Percentiles rank a stretch among this genome's conserved stretches.
Conservation (phyloP, 2,888 invertebrate genomes). For the Dolichopus griseipennis region DNA sequence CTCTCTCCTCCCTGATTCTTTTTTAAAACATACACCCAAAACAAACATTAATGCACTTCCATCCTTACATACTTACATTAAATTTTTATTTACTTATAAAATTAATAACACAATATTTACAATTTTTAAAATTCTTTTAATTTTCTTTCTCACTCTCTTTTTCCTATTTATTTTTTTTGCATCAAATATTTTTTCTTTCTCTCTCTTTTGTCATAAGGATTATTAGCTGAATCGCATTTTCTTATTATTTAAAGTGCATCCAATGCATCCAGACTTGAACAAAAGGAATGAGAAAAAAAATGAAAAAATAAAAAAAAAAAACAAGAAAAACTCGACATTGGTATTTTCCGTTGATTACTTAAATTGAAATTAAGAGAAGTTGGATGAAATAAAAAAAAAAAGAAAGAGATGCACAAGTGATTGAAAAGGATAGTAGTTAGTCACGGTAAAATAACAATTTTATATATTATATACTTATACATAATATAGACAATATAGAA, state of each 20-base stretch:
- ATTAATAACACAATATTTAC: background rate
- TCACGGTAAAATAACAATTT: background rate
- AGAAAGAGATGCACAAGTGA: background rate
- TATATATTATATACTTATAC: background rate
- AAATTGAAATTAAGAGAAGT: background rate
- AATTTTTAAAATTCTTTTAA: background rate
- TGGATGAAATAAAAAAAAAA: background rate
- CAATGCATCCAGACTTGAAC: background rate
- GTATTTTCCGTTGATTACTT: background rate
- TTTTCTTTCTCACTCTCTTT: background rate
- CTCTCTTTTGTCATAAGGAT: background rate
- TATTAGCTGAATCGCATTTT: slow-evolving; percentile 3
- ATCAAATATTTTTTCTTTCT: background rate
- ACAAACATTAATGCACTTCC: too few species aligned
- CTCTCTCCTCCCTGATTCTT: too few species aligned
- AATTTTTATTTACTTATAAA: background rate
- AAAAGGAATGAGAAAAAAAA: background rate
- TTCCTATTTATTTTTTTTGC: too few species aligned
- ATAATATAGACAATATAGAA: too few species aligned
- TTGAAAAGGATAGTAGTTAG: background rate
- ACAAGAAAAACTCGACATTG: background rate
- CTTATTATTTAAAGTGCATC: background rate
- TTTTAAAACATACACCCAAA: too few species aligned
- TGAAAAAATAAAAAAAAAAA: background rate
- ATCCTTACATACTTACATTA: too few species aligned